Conservation (phyloP, 2,888 invertebrate genomes). For the Plagodis dolabraria region DNA sequence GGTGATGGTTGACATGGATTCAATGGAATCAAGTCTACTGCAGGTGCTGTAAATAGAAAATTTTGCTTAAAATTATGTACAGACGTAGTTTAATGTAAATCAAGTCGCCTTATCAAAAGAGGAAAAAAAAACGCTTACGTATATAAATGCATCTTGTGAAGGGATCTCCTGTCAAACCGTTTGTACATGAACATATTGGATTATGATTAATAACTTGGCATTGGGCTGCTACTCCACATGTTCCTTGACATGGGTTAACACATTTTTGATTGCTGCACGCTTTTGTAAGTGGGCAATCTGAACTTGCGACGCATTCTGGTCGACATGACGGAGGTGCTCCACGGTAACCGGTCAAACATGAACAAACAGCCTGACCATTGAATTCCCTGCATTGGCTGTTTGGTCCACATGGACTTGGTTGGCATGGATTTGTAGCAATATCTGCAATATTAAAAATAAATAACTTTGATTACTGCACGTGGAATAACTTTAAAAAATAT, state of each 20-base stretch:
- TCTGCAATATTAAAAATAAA: constrained; percentile 47
- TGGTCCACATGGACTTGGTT: constrained; percentile 86
- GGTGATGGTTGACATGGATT: constrained; percentile 91
- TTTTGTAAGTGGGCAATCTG: constrained; percentile 88
- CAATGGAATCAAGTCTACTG: constrained; percentile 55
- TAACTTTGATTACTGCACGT: not conserved
- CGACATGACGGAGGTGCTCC: constrained; percentile 89
- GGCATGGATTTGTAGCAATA: constrained; percentile 83
- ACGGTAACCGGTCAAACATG: constrained; percentile 86
- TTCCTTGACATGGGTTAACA: constrained; percentile 89
- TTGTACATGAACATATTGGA: constrained; percentile 89
- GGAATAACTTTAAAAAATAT: not conserved
- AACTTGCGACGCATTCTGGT: constrained; percentile 89
- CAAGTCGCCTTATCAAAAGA: no score
- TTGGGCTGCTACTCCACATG: constrained; percentile 90
- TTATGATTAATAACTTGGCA: constrained; percentile 92
- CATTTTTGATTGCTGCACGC: constrained; percentile 91
- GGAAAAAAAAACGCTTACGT: constrained; percentile 67
- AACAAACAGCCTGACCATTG: constrained; percentile 88
- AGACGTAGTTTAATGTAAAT: not conserved
- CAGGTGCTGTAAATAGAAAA: constrained; percentile 53
- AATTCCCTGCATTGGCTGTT: constrained; percentile 86
- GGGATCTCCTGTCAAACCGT: constrained; percentile 88
- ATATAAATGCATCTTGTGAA: constrained; percentile 85
- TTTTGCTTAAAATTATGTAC: not conserved